These are phyloP conservation scores for Psittacula cyanocephala DNA, from an alignment of 2,113 vertebrate genomes.

Conservation along the genomic window DNA sequence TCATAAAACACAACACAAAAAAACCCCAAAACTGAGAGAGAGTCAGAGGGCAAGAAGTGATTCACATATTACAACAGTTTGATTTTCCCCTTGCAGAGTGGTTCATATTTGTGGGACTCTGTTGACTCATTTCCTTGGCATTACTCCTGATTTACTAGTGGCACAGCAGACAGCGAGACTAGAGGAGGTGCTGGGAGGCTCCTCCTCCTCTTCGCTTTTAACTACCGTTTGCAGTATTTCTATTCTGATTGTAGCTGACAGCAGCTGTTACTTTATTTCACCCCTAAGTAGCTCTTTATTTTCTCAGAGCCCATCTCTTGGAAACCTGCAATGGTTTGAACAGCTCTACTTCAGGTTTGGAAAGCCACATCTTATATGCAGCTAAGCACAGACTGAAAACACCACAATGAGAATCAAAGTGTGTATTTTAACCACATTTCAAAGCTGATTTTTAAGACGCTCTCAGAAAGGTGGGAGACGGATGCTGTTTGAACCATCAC, in stretches of 20 bases:
- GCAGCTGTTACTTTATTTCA: neutral
- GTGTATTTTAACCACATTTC: neutral
- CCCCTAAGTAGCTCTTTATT: neutral
- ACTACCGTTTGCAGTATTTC: neutral
- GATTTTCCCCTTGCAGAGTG: neutral
- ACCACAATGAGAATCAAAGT: neutral
- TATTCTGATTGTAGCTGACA: neutral
- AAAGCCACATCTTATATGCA: neutral
- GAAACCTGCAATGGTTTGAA: neutral
- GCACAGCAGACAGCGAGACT: neutral
- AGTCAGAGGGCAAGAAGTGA: neutral
- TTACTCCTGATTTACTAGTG: neutral
- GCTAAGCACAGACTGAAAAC: neutral
- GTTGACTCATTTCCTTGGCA: fast-evolving
- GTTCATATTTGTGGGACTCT: neutral
- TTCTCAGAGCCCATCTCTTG: neutral
- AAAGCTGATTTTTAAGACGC: neutral
- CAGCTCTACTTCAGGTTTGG: neutral
- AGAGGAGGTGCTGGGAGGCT: neutral
- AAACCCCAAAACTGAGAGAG: neutral
- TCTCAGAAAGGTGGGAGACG: neutral
- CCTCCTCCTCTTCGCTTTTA: neutral
- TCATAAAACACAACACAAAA: neutral
- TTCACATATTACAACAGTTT: fast-evolving
- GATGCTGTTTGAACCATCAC: neutral